Percentiles rank a stretch among this genome's conserved stretches.
Conservation (phyloP, 2,113 vertebrate genomes). For the Gymnobelideus leadbeateri region DNA sequence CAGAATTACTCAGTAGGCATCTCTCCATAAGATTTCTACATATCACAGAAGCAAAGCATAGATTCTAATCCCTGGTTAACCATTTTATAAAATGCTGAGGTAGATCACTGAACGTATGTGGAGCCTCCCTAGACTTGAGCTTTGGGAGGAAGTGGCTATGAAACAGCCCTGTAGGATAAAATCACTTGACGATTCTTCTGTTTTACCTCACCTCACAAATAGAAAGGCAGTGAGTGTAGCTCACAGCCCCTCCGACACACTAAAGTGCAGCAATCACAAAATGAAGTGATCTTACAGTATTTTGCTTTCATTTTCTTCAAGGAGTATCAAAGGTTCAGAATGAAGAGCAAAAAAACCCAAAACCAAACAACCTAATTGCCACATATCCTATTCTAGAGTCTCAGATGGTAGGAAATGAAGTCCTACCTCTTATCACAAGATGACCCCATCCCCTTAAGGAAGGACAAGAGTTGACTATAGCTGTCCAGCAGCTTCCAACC, state of each 20-base stretch:
- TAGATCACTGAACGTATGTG: neutral
- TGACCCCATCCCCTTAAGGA: neutral
- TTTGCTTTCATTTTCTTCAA: constrained; percentile 30
- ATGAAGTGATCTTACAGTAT: constrained; percentile 37
- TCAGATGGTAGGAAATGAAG: neutral
- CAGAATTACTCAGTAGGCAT: neutral
- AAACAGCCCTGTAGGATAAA: constrained; percentile 36
- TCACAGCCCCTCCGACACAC: constrained; percentile 24
- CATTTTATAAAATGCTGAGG: constrained; percentile 8
- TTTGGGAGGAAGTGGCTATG: constrained; percentile 28
- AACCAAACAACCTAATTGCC: constrained; percentile 24
- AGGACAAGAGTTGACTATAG: neutral
- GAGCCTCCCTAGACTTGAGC: constrained; percentile 34
- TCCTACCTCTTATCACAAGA: neutral
- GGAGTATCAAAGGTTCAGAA: constrained; percentile 13
- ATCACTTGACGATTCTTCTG: constrained; percentile 58
- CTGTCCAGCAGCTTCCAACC: neutral
- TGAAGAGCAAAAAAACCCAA: constrained; percentile 14
- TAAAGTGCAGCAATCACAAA: neutral
- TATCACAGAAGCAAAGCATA: neutral
- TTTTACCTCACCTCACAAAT: constrained; percentile 40
- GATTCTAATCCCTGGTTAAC: constrained; percentile 1
- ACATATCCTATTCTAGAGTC: constrained; percentile 45
- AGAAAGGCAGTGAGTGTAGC: neutral
- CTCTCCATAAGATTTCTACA: neutral